A percentile compares a stretch with the other conserved stretches of the same genome.
These are phyloP conservation scores for Chrysemys picta DNA, from an alignment of 2,113 vertebrate genomes.

Conservation along the genomic window DNA sequence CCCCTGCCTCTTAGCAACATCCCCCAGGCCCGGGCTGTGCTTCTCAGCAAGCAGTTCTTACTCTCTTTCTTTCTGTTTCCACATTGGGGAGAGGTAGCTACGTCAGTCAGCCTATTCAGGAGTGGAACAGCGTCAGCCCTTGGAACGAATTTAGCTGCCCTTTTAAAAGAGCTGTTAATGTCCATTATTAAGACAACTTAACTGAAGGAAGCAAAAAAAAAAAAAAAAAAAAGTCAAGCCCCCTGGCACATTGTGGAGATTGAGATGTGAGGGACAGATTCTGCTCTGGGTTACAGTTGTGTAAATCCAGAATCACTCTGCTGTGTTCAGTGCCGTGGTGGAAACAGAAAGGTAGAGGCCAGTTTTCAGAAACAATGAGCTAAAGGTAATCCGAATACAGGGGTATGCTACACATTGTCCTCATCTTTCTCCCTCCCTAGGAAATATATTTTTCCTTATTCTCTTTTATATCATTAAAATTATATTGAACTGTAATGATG, in stretches of 20 bases:
- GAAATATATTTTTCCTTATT: not conserved
- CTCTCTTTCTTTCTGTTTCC: not conserved
- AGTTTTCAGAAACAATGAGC: not conserved
- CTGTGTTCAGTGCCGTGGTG: not conserved
- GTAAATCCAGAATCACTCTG: not conserved
- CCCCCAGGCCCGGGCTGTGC: not conserved
- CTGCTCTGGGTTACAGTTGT: not conserved
- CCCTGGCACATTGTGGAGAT: not conserved
- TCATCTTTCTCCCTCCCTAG: not conserved
- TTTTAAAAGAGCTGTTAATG: slow-evolving; percentile 34
- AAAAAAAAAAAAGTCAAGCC: not conserved
- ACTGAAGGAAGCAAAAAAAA: not conserved
- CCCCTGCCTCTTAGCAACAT: not conserved
- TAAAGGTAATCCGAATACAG: not conserved
- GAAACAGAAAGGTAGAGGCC: not conserved
- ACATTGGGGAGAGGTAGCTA: not conserved
- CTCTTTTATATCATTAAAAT: not conserved
- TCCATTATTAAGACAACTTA: slow-evolving; percentile 34
- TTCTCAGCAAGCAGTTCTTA: not conserved
- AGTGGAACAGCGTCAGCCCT: not conserved
- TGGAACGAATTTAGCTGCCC: slow-evolving; percentile 20
- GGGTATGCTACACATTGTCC: not conserved
- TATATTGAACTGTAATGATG: not conserved
- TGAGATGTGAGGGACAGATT: not conserved
- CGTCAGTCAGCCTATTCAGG: not conserved